Conservation (phyloP, 2,797 vertebrate genomes). For the Coregonus ussuriensis region DNA sequence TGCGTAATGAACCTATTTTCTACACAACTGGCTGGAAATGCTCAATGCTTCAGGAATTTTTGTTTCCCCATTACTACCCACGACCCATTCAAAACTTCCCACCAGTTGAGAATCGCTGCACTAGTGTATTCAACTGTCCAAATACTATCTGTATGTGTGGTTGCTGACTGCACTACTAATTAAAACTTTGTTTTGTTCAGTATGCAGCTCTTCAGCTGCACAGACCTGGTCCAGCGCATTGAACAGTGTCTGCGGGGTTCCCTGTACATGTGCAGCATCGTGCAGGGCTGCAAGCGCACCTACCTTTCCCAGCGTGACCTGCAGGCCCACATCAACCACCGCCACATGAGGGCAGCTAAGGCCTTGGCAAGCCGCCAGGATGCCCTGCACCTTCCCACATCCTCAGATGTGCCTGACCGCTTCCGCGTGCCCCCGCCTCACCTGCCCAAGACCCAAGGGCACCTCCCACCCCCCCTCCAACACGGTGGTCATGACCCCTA, state of each 20-base stretch:
- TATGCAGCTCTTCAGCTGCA: constrained; percentile 85
- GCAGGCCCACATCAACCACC: constrained; percentile 98
- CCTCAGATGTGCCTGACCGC: constrained; percentile 86
- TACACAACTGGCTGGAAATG: too few species aligned
- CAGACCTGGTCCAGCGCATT: constrained; percentile 94
- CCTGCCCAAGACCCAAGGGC: constrained; percentile 90
- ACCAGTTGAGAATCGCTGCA: too few species aligned
- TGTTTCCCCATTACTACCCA: too few species aligned
- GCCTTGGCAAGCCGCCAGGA: constrained; percentile 83
- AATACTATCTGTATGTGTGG: background rate
- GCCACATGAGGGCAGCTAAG: constrained; percentile 92
- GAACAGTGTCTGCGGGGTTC: constrained; percentile 95
- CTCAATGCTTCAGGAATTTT: too few species aligned
- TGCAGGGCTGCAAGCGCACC: constrained; percentile 96
- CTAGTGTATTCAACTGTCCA: too few species aligned
- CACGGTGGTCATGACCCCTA: constrained; percentile 91
- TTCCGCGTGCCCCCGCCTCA: constrained; percentile 92
- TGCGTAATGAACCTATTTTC: too few species aligned
- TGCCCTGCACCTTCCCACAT: constrained; percentile 80
- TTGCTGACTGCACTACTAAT: background rate
- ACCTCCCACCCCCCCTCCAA: constrained; percentile 87
- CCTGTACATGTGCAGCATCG: constrained; percentile 97
- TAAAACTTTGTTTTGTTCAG: constrained; percentile 51
- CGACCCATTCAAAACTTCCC: too few species aligned
- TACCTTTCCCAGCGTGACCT: constrained; percentile 97